These are phyloP conservation scores for Sapayoa aenigma DNA, from an alignment of 2,113 vertebrate species.

Conservation along the genomic window DNA sequence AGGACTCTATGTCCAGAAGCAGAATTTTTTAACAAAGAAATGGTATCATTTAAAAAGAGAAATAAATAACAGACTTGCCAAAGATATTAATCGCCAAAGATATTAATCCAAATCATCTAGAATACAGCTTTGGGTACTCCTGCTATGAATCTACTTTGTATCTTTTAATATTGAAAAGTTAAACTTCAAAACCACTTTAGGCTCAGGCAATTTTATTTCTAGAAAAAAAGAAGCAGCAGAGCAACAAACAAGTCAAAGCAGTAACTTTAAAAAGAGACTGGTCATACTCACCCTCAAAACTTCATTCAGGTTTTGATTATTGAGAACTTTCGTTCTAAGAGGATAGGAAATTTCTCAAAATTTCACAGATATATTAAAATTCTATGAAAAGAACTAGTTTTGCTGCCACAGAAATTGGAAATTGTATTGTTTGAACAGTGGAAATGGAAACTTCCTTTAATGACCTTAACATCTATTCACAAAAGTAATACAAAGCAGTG, in stretches of 20 bases:
- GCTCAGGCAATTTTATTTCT: neutral
- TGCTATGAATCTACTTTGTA: neutral
- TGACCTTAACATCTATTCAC: conserved; percentile 54
- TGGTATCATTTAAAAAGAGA: neutral
- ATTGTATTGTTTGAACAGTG: neutral
- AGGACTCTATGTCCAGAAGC: neutral
- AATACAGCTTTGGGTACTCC: neutral
- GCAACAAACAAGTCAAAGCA: neutral
- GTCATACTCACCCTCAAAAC: neutral
- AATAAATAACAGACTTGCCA: neutral
- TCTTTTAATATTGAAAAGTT: neutral
- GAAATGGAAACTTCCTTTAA: conserved; percentile 14
- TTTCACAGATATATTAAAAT: neutral
- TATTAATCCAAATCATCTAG: neutral
- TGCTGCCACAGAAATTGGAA: conserved; percentile 56
- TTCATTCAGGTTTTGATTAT: neutral
- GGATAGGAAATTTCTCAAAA: neutral
- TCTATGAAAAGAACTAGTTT: neutral
- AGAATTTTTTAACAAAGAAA: neutral
- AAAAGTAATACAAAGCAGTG: conserved; percentile 2
- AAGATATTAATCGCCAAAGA: neutral
- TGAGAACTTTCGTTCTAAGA: neutral
- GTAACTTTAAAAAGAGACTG: neutral
- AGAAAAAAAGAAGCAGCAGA: neutral
- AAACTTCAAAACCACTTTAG: neutral